Evolutionary conservation across 2,113 vertebrate species (phyloP).

Genomic region (Amblyornis subalaris): DNA sequence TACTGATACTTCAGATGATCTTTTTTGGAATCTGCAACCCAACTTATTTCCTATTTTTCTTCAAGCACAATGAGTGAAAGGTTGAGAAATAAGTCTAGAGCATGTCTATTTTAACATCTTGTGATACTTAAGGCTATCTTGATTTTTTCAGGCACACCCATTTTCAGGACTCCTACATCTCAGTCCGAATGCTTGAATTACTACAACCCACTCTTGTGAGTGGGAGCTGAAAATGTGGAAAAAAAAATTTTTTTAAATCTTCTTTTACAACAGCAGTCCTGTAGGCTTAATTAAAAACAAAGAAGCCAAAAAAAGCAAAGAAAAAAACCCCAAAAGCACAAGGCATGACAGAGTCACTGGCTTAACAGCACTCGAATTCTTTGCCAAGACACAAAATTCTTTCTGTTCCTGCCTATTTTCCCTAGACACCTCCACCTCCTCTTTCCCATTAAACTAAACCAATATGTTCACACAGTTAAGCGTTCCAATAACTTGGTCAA

Average conservation of each 20-base stretch:
- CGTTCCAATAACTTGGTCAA: slow-evolving; percentile 13
- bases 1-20: not conserved
- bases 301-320: not conserved
- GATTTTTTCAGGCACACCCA: not conserved
- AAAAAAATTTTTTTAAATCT: not conserved
- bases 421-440: slow-evolving; percentile 52
- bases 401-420: slow-evolving; percentile 47
- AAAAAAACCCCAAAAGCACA: not conserved
- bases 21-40: not conserved
- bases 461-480: slow-evolving; percentile 48
- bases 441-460: slow-evolving; percentile 39
- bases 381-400: slow-evolving; percentile 43
- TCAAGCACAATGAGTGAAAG: not conserved
- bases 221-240: not conserved
- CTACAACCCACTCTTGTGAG: slow-evolving; percentile 17
- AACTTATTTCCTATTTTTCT: not conserved
- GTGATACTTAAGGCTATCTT: not conserved
- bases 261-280: not conserved
- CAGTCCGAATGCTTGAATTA: not conserved
- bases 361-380: slow-evolving; percentile 8
- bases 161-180: slow-evolving; percentile 24
- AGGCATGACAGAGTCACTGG: not conserved
- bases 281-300: slow-evolving; percentile 25
- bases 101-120: not conserved
- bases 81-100: not conserved